Evolutionary conservation across 2,113 vertebrate species (phyloP).

Genomic region (Nannobrachium achirus): DNA sequence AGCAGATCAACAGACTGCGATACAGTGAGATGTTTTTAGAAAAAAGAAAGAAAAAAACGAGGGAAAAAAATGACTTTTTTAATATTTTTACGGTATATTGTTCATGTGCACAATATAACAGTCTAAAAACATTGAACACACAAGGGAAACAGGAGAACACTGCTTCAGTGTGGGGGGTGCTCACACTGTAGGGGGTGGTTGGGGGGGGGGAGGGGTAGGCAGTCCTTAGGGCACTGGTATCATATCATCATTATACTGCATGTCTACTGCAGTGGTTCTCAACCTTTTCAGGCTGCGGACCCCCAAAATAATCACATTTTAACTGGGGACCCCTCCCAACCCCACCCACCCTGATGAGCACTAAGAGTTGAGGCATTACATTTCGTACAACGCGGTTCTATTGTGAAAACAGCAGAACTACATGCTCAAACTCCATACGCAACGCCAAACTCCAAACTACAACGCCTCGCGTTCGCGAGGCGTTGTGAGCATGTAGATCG

Average conservation of each 20-base stretch:
- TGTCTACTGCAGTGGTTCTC: too few species aligned
- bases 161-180: conserved; percentile 57
- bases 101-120: conserved; percentile 81
- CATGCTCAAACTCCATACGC: too few species aligned
- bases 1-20: conserved; percentile 61
- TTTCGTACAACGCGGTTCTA: too few species aligned
- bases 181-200: conserved; percentile 28
- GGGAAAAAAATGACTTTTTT: conserved; percentile 46
- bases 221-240: conserved; percentile 70
- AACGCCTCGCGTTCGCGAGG: too few species aligned
- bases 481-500: too few species aligned
- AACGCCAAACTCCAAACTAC: too few species aligned
- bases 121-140: conserved; percentile 84
- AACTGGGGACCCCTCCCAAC: too few species aligned
- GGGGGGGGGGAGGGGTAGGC: conserved; percentile 22
- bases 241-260: conserved; percentile 73
- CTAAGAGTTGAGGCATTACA: too few species aligned
- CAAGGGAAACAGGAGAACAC: conserved; percentile 76
- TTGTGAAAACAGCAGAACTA: too few species aligned
- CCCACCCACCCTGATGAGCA: too few species aligned
- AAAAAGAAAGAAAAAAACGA: conserved; percentile 51
- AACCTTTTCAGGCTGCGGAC: too few species aligned
- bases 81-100: conserved; percentile 65
- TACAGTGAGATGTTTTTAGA: conserved; percentile 58
- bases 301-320: too few species aligned